Evolutionary conservation across 2,113 vertebrate species (phyloP).

Genomic region (Hippopotamus amphibius): DNA sequence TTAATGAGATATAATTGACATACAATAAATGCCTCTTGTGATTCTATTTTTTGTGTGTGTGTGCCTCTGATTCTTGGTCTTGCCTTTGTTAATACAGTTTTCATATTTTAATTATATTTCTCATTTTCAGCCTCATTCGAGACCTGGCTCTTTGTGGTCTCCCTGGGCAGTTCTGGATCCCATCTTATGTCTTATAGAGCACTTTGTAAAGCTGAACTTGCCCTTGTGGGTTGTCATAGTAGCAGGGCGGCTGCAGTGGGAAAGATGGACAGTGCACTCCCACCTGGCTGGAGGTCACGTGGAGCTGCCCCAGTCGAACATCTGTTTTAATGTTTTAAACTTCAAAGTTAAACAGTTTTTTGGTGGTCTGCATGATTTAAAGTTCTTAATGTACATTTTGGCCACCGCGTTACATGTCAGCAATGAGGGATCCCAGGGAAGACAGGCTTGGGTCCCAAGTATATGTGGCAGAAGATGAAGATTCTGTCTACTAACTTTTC

Average conservation of each 20-base stretch:
- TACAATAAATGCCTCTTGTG: background rate
- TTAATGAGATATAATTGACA: too few relatives aligned
- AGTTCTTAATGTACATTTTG: background rate
- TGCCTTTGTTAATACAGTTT: background rate
- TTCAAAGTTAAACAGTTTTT: background rate
- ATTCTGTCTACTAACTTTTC: background rate
- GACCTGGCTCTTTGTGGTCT: background rate
- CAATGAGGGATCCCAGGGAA: accelerated
- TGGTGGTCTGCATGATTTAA: background rate
- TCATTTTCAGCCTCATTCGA: background rate
- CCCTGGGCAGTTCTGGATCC: accelerated
- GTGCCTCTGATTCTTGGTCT: background rate
- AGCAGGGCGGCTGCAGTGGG: background rate
- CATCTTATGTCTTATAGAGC: background rate
- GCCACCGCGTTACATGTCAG: background rate
- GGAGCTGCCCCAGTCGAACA: accelerated
- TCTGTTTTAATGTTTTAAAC: background rate
- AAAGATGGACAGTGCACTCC: accelerated
- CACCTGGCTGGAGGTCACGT: too few relatives aligned
- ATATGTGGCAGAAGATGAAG: background rate
- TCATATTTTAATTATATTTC: background rate
- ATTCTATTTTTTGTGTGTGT: background rate
- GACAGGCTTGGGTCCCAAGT: background rate
- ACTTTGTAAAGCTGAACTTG: background rate
- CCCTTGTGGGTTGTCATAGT: background rate